phyloP scores from a whole-genome alignment of 92 coral and sea anemone genomes.

The Pocillopora grandis region DNA sequence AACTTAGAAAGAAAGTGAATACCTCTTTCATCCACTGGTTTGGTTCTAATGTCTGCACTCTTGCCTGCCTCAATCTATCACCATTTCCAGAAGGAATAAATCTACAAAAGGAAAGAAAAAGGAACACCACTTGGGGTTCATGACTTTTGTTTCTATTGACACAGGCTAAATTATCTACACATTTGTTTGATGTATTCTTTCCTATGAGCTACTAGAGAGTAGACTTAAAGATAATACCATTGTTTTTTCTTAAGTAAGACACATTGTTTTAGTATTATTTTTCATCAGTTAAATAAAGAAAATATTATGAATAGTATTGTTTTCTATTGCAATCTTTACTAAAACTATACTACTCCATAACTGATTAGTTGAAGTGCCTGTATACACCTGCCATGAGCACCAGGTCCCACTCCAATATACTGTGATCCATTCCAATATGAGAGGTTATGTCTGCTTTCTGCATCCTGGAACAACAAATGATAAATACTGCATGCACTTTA shows the following conservation, averaged over 20 bases:
- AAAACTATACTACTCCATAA: neutral
- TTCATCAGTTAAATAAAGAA: too few relatives aligned
- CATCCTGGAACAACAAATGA: conserved; percentile 52
- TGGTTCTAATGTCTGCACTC: conserved; percentile 77
- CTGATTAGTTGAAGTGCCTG: neutral
- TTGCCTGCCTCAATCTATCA: conserved; percentile 49
- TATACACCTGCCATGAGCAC: conserved; percentile 78
- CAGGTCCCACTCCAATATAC: conserved; percentile 84
- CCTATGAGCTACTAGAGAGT: too few relatives aligned
- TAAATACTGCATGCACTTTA: neutral
- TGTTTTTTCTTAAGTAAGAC: too few relatives aligned
- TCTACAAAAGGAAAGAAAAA: conserved; percentile 7
- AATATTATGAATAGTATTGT: too few relatives aligned
- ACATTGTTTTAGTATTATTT: too few relatives aligned
- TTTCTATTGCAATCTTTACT: too few relatives aligned
- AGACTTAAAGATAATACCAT: too few relatives aligned
- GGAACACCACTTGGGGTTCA: neutral
- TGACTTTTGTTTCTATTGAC: too few relatives aligned
- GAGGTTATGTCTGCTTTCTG: conserved; percentile 74
- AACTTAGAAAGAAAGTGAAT: neutral
- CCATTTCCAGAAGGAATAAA: conserved; percentile 36
- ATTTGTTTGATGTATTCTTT: too few relatives aligned
- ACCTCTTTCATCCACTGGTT: conserved; percentile 81
- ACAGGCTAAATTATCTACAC: too few relatives aligned
- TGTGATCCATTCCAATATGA: conserved; percentile 73